Percentiles rank a stretch among this genome's conserved stretches.
Evolutionary conservation across 2,888 invertebrate genomes (phyloP).

Genomic region (Hirtodrosophila histrioides): DNA sequence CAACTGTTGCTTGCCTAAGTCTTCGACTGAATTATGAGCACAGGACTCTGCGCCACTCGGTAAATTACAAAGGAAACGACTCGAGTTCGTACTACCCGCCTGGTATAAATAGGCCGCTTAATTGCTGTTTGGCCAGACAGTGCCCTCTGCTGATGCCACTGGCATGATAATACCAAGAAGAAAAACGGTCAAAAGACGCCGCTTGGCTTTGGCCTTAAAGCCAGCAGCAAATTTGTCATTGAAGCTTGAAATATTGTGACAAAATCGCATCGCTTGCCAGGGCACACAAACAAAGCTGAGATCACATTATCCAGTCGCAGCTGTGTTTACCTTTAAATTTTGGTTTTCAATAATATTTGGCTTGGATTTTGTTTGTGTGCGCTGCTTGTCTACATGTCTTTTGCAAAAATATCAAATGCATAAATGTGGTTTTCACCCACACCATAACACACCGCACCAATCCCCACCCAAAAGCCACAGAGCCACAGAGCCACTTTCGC

Average conservation of each 20-base stretch:
- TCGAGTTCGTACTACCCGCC: constrained; percentile 2
- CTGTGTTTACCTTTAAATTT: constrained; percentile 76
- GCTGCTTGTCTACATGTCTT: constrained; percentile 64
- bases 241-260: constrained; percentile 44
- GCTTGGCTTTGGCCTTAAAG: constrained; percentile 21
- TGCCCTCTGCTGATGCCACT: constrained; percentile 55
- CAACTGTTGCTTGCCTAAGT: constrained; percentile 54
- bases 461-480: neutral
- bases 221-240: constrained; percentile 37
- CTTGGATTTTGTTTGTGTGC: constrained; percentile 47
- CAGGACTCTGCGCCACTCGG: constrained; percentile 65
- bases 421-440: constrained; percentile 52
- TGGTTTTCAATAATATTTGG: constrained; percentile 76
- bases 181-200: constrained; percentile 22
- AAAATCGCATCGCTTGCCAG: constrained; percentile 48
- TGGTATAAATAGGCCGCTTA: constrained; percentile 44
- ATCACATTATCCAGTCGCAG: constrained; percentile 51
- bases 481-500: constrained; percentile 21
- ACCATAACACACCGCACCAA: neutral
- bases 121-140: constrained; percentile 41
- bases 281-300: constrained; percentile 48
- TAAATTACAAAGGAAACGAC: constrained; percentile 58
- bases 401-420: constrained; percentile 76
- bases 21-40: constrained; percentile 36
- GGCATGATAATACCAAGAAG: constrained; percentile 41